Evolutionary conservation across 1,140 invertebrate species (phyloP), one percentile per base, ranked within the genome.

Genomic region (Scaptomyza hsui): DNA sequence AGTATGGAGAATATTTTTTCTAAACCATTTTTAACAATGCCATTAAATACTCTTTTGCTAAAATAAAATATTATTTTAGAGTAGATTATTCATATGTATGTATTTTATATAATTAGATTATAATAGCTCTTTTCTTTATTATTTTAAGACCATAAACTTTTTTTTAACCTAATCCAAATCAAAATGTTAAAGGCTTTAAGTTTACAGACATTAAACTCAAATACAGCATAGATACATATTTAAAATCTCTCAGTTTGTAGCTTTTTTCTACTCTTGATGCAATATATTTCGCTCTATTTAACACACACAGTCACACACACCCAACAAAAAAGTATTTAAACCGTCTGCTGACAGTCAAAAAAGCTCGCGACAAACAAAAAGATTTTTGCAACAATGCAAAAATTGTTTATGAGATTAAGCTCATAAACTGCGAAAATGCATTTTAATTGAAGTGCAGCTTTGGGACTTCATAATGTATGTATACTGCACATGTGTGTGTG

Each of bases 391-490:
- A 89, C 83, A 89, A 89, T 89, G 56, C 85, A 51, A 44, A 82
- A 89, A 89, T 89, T 89, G 83, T 89, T 89, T 89, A 89, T 83
- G 83, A 89, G 83, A 89, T 89, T 89, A 80, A 89, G 73, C 86
- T 72, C 85, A 78, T 89, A 89, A 89, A 89, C 60, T 89, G 86
- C 29, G 74, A 89, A 89, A 89, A 89, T 89, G 86, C 85, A 89
- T 89, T 89, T 89, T 89, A 89, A 89, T 89, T 89, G 85, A 89
- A 89, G 85, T 89, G 86, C 76, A 89, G 86, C 85, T 86, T 81
- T 85, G 85, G 85, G 85, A 89, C 78, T 85, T 86, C 67, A 86
- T 86, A 86, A 82, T 82, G 72, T 53, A 73, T 48, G n/a, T 15
- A 13, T 12, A 2, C 0, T 16, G 9, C n/a, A n/a, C n/a, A n/a